phyloP scores from a whole-genome alignment of 2,797 vertebrate genomes.

The Ceyx erithaca region DNA sequence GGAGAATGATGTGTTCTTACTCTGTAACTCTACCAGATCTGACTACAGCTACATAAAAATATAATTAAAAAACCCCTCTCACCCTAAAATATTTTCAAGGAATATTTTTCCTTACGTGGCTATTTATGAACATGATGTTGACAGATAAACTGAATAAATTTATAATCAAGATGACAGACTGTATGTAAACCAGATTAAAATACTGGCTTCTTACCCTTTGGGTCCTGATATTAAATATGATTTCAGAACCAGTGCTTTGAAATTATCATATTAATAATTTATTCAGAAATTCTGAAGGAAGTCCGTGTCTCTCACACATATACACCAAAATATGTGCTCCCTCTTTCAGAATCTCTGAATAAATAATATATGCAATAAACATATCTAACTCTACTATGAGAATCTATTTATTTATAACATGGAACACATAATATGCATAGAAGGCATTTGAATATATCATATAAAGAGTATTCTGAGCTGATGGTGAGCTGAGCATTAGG shows the following conservation, averaged over 20 bases:
- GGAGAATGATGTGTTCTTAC: constrained; percentile 51
- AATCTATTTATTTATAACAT: neutral
- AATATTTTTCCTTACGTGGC: constrained; percentile 47
- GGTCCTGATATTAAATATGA: constrained; percentile 8
- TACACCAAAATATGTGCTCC: neutral
- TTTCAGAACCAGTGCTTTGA: constrained; percentile 11
- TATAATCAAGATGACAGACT: constrained; percentile 61
- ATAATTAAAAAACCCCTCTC: constrained; percentile 59
- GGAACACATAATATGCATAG: neutral
- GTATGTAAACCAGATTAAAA: constrained; percentile 67
- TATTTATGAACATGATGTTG: constrained; percentile 64
- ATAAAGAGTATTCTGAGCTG: neutral
- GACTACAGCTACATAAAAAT: constrained; percentile 71
- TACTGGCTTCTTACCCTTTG: constrained; percentile 52
- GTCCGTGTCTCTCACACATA: neutral
- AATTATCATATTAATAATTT: constrained; percentile 44
- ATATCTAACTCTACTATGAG: neutral
- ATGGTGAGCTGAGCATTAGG: neutral
- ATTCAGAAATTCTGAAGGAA: constrained; percentile 1
- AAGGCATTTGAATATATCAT: neutral
- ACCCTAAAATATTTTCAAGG: constrained; percentile 63
- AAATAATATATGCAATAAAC: neutral
- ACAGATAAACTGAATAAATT: constrained; percentile 71
- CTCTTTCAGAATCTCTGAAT: neutral
- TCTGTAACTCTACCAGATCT: constrained; percentile 55